Evolutionary conservation across 1,140 invertebrate species (phyloP).

Genomic region (Drosophila bifasciata): DNA sequence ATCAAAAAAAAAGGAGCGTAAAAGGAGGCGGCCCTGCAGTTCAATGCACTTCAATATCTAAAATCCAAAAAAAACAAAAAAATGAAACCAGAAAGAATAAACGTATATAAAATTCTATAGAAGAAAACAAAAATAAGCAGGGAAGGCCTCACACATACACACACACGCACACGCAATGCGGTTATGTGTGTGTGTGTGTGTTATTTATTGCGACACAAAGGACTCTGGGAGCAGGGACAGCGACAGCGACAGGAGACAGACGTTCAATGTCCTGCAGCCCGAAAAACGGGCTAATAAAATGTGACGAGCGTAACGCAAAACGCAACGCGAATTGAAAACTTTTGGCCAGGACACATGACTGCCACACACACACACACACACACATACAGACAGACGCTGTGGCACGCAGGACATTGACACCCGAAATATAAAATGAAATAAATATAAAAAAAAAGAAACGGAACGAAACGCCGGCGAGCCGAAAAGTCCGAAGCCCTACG

Average conservation of each 20-base stretch:
- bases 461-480: conserved; percentile 43
- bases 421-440: conserved; percentile 61
- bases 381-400: conserved; percentile 19
- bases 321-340: conserved; percentile 68
- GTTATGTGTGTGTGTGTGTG: conserved; percentile 35
- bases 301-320: conserved; percentile 76
- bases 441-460: conserved; percentile 51
- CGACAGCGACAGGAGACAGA: no score
- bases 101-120: background rate
- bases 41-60: conserved; percentile 73
- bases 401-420: conserved; percentile 76
- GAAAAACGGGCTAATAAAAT: conserved; percentile 77
- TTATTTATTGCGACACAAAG: conserved; percentile 79
- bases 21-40: conserved; percentile 53
- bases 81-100: conserved; percentile 28
- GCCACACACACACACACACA: conserved; percentile 10
- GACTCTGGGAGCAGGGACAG: conserved; percentile 60
- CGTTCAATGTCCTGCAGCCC: conserved; percentile 80
- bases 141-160: conserved; percentile 30
- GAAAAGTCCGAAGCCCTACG: conserved; percentile 62
- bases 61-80: conserved; percentile 38
- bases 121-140: conserved; percentile 39
- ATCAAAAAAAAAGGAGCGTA: conserved; percentile 26
- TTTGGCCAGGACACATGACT: conserved; percentile 47
- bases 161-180: conserved; percentile 32